Conservation (phyloP, 2,888 invertebrate genomes). For the Drosophila stalkeri region DNA sequence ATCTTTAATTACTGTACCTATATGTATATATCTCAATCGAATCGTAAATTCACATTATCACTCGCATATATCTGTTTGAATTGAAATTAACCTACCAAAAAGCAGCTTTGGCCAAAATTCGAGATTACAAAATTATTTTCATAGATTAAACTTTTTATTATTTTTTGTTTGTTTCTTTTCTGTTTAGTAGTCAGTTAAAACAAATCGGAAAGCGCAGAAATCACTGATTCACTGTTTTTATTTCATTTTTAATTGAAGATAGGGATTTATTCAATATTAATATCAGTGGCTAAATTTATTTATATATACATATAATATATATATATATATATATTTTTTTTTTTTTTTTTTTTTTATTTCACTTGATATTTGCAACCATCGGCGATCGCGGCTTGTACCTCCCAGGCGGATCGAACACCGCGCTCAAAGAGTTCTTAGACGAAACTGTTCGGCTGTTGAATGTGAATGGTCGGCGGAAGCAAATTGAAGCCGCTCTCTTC, state of each 20-base stretch:
- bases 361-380: constrained; percentile 26
- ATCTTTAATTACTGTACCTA: background rate
- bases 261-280: background rate
- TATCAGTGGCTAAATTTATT: background rate
- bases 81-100: background rate
- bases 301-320: background rate
- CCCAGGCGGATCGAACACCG: constrained; percentile 72
- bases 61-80: background rate
- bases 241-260: background rate
- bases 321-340: too few relatives aligned
- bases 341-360: constrained; percentile 8
- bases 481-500: constrained; percentile 47
- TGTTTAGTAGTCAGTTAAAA: background rate
- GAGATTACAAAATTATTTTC: background rate
- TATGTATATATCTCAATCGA: background rate
- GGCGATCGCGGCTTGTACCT: constrained; percentile 38
- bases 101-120: background rate
- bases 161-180: background rate
- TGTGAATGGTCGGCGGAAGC: constrained; percentile 63
- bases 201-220: background rate
- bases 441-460: constrained; percentile 78
- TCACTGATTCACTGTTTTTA: constrained; percentile 15
- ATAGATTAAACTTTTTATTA: background rate
- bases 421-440: constrained; percentile 83
- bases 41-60: background rate